Evolutionary conservation across 2,797 vertebrate species (phyloP).

Genomic region (Labeo calbasu): DNA sequence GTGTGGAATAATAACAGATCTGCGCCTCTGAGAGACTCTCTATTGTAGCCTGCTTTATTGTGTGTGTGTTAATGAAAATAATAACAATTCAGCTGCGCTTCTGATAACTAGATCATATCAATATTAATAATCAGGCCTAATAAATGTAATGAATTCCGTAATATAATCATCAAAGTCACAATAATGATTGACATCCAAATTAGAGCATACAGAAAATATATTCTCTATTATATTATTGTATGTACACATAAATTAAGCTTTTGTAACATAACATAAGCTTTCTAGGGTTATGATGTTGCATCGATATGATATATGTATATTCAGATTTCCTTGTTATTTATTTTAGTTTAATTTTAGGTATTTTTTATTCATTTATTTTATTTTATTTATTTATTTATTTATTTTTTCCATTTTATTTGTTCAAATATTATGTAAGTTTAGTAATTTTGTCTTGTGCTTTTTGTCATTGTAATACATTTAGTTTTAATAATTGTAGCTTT

Average conservation of each 20-base stretch:
- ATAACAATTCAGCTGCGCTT: conserved; percentile 46
- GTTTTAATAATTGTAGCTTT: neutral
- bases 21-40: conserved; percentile 8
- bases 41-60: neutral
- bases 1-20: conserved; percentile 68
- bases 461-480: neutral
- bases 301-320: neutral
- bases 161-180: conserved; percentile 33
- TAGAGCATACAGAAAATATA: neutral
- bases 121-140: conserved; percentile 28
- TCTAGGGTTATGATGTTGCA: neutral
- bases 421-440: too few species aligned
- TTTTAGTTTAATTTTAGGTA: too few species aligned
- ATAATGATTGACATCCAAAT: conserved; percentile 29
- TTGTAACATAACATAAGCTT: neutral
- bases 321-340: too few species aligned
- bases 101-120: conserved; percentile 30
- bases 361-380: too few species aligned
- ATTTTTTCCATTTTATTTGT: neutral
- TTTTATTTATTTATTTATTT: neutral
- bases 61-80: conserved; percentile 50
- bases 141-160: conserved; percentile 3
- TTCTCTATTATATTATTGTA: neutral
- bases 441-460: neutral
- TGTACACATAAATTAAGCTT: neutral